Evolutionary conservation across 2,113 vertebrate species (phyloP), one percentile per base, ranked within the genome.

Genomic region (Polypterus senegalus): DNA sequence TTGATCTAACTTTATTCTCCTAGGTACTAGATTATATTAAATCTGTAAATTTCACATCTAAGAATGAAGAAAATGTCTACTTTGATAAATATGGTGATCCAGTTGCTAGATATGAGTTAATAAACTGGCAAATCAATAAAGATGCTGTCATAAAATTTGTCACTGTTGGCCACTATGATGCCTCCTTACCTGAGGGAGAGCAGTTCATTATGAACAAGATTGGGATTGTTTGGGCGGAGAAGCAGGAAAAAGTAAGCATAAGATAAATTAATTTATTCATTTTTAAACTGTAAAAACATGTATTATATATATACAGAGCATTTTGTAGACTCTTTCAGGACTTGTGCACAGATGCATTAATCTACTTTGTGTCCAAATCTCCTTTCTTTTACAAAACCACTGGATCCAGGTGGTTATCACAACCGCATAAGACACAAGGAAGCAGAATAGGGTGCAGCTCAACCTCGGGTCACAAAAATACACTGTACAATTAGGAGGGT

Each of bases 71-170:
- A 10, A 64, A 48, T 5, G 47, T 57, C 6, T 11, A 64, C 51
- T 64, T 64, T 57, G 55, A 64, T 58, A 46, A 57, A 27, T 49
- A 45, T 46, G 55, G 57, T n/a, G 54, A 64, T 54, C 61, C 61
- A n/a, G 49, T 9, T 49, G 48, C 55, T 6, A n/a, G 11, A 5
- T 64, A 64, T 48, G 63, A 59, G 5, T 45, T 64, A 3, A 27
- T 64, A 48, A 64, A 64, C 55, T 64, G 63, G 56, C 56, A 59
- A 47, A 47, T 7, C 3, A 76, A 73, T 65, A 11, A 11, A n/a
- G 43, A 58, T 5, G 63, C 47, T 4, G 11, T 3, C 4, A 2
- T 43, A 52, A 10, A 48, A 58, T 43, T 49, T 47, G 8, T 8
- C 7, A 53, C 7, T 10, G 27, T 64, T 49, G 63, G 63, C 45